phyloP scores from a whole-genome alignment of 2,888 invertebrate genomes.

The Troilus luridus region DNA sequence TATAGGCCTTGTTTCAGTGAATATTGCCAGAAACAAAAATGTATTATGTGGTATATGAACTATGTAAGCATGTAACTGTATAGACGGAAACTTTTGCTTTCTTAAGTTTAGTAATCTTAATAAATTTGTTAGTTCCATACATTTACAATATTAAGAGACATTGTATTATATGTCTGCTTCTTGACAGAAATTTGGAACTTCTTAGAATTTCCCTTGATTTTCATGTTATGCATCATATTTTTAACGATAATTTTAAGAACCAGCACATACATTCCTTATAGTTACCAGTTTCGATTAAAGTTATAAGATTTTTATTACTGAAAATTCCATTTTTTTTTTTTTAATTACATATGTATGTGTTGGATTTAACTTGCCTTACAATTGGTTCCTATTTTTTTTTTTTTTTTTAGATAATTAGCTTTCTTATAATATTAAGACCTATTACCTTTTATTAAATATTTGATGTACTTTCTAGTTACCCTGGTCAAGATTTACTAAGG shows the following conservation, averaged over 20 bases:
- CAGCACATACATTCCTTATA: neutral
- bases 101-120: no score
- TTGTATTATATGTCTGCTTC: neutral
- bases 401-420: neutral
- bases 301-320: neutral
- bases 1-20: no score
- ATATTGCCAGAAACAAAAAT: no score
- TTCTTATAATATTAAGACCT: neutral
- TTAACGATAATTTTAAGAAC: neutral
- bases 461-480: constrained; percentile 42
- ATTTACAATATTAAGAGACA: neutral
- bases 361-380: neutral
- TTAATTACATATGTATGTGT: constrained; percentile 9
- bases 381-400: neutral
- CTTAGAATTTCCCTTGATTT: neutral
- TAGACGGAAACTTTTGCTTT: no score
- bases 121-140: neutral
- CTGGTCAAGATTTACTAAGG: constrained; percentile 22
- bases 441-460: neutral
- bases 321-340: neutral
- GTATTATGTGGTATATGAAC: no score
- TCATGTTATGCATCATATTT: neutral
- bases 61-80: no score
- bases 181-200: neutral
- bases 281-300: neutral